Base-by-base conservation (phyloP, 2,888 invertebrate species). In the Chydorus sphaericus region DNA sequence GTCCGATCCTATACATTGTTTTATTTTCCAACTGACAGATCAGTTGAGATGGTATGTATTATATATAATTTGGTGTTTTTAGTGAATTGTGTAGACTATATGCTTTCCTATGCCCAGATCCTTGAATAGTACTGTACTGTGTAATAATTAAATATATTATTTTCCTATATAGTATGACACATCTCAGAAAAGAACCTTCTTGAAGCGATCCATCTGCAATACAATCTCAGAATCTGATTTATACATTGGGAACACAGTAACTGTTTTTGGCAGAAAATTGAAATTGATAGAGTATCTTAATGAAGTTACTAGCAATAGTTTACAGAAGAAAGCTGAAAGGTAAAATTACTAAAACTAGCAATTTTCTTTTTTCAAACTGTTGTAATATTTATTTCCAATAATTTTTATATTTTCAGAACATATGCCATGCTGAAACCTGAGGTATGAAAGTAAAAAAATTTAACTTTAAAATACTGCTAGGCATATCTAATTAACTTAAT, bases 381-480 rank as follows among this genome's bases (percentile, higher is more conserved):
- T 16, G 14, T 31, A 1, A 18, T 16, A 14, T 16, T 26, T 38
- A n/a, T 20, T 14, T 37, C 14, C 14, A 37, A 37, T 11, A 11
- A 10, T 2, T 53, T 16, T 23, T 20, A 20, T 18, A 8, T 50
- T 55, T 53, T 5, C 39, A 84, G 84, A 63, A 85, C 87, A 2
- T 83, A 87, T 70, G 81, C 79, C 4, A 70, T 93, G 61, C 73
- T 93, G 8, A 89, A 88, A 68, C 85, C 88, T 8, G 73, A 81
- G 58, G 77, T 80, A 8, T 23, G 72, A 77, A 20, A 77, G 79
- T 66, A 74, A n/a, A n/a, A n/a, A n/a, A n/a, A n/a, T n/a, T n/a
- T n/a, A n/a, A n/a, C n/a, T n/a, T n/a, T n/a, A n/a, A n/a, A n/a
- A n/a, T n/a, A n/a, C n/a, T n/a, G n/a, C n/a, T n/a, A n/a, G n/a